Evolutionary conservation across 2,113 vertebrate species (phyloP), one percentile per base, ranked within the genome.

Genomic region (Embiotoca jacksoni): DNA sequence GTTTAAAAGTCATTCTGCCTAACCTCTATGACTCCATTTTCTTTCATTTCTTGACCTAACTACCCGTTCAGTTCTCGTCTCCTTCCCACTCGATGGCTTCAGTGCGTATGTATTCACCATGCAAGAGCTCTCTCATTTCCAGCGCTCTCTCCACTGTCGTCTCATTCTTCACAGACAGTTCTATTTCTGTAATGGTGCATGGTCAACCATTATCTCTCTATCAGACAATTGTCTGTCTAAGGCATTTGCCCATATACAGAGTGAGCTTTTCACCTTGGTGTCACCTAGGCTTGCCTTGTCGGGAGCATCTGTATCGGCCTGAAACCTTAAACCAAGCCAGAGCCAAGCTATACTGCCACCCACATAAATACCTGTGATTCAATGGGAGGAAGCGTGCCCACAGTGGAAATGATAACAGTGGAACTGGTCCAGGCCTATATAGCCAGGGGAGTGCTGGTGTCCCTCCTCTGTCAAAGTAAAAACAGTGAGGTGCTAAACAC

Each of bases 1-100:
- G 94, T 94, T 95, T 94, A 95, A 95, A 92, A 95, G 92, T 94
- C 91, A 93, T 94, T 93, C 86, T 92, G 90, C 90, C 88, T 91
- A 87, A 88, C 91, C 92, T 93, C 93, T 92, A 93, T 90, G 93
- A 92, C 92, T 93, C 93, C 91, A 92, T 95, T 94, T 93, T 85
- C 91, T 91, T 94, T 94, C 92, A 92, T 92, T 94, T 93, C 90
- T 93, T 94, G 92, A 93, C 93, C 93, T 92, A 93, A 94, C 93
- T 94, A 94, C 90, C 92, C 93, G 84, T 94, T 89, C 85, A 92
- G 80, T 83, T 78, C 87, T 80, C 86, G 84, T 78, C 85, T 81
- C 75, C 66, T 76, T 75, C 78, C 75, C 80, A 59, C 72, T 56
- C 72, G 53, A 87, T 82, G 84, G 70, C 82, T 83, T 75, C 76